Base-by-base conservation (phyloP, 2,888 invertebrate genomes). In the Cataglyphis rosenhaueri region DNA sequence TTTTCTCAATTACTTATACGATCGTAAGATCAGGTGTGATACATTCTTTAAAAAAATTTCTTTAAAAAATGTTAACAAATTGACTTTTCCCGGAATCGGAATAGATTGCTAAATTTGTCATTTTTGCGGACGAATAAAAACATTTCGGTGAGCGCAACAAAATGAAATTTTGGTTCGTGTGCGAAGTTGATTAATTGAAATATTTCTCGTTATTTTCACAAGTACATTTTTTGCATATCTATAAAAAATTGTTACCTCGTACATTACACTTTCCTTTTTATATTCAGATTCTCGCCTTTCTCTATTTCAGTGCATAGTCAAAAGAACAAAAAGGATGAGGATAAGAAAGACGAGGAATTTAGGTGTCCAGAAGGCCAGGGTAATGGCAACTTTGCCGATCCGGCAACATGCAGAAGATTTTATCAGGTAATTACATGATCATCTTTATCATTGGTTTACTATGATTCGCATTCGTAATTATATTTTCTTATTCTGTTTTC, bases 331-430 rank as follows among this genome's bases (percentile, higher is more conserved):
- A 92, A 93, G 86, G 95, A 94, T 85, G 95, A 96, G 89, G 96
- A 96, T 85, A 96, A 96, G 89, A 96, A 96, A 89, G 94, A 95
- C 65, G 96, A 96, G 89, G 97, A 97, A 71, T 98, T 97, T 92
- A 95, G 95, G 84, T 98, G 98, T 94, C 98, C 98, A n/a, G 96
- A 97, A 94, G 96, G 96, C 66, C 96, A 96, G 90, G 98, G 97
- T 85, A 98, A 97, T 95, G 98, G 98, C 84, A 98, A 98, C 94
- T 98, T 97, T 93, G 98, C 98, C 29, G 98, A 98, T 95, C 98
- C 98, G 15, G 97, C 96, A 66, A 98, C 97, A 48, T 98, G 98
- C 94, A 96, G 98, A 91, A 96, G 98, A 92, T 98, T 98, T 95
- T 98, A 98, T 95, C 98, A 98, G 96, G 98, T 98, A 95, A 59